Percentiles rank a stretch among this genome's conserved stretches.
Conservation (phyloP, 2,888 invertebrate species). For the Cecidostiba fungosa region DNA sequence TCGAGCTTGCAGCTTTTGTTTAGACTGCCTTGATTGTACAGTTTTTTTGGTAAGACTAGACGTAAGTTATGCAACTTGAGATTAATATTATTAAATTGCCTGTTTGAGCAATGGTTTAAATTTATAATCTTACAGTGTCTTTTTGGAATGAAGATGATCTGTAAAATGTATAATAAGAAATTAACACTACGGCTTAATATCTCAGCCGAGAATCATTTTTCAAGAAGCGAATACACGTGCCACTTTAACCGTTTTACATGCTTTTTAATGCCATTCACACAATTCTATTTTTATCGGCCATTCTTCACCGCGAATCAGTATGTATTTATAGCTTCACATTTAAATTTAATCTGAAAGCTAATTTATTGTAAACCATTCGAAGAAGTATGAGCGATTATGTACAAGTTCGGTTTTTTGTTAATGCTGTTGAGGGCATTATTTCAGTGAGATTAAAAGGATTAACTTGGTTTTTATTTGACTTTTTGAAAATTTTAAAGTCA, state of each 20-base stretch:
- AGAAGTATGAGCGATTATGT: not conserved
- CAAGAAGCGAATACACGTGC: conserved; percentile 22
- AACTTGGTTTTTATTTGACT: not conserved
- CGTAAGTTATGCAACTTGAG: no score
- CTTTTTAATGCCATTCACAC: conserved; percentile 47
- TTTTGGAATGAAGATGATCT: no score
- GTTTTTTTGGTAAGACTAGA: not conserved
- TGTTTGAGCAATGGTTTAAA: no score
- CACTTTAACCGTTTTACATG: conserved; percentile 31
- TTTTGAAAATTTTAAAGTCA: not conserved
- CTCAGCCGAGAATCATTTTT: not conserved
- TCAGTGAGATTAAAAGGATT: not conserved
- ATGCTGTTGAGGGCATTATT: not conserved
- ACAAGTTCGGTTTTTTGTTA: not conserved
- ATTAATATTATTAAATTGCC: no score
- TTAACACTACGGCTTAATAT: not conserved
- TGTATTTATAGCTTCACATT: conserved; percentile 32
- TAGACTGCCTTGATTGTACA: not conserved
- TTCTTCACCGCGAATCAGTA: conserved; percentile 26
- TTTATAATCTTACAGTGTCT: no score
- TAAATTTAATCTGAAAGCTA: conserved; percentile 34
- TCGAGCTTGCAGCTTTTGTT: not conserved
- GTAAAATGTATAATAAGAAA: not conserved
- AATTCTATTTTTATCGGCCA: conserved; percentile 39
- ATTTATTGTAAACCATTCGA: conserved; percentile 20